phyloP scores from a whole-genome alignment of 2,797 vertebrate genomes.

The Melanotaenia maccullochi region DNA sequence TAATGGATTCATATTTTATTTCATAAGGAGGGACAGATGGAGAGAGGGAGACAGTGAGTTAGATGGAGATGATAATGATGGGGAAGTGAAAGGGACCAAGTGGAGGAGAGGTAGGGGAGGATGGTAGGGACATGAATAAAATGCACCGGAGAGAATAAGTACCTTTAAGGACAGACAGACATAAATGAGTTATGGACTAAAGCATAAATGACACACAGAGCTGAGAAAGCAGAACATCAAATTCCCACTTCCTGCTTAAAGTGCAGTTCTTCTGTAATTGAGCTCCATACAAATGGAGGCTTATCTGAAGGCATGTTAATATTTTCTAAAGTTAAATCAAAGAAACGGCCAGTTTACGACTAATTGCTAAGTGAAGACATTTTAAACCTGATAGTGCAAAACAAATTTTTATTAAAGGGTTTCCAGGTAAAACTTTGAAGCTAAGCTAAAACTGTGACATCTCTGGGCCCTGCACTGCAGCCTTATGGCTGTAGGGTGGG shows the following conservation, averaged over 20 bases:
- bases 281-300: constrained; percentile 26
- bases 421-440: too few species aligned
- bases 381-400: too few species aligned
- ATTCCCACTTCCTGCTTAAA: constrained; percentile 36
- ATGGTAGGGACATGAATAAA: constrained; percentile 34
- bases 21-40: constrained; percentile 75
- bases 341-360: constrained; percentile 5
- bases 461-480: too few species aligned
- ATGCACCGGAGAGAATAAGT: constrained; percentile 37
- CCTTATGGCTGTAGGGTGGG: too few species aligned
- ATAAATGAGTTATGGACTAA: constrained; percentile 55
- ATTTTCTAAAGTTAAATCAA: constrained; percentile 46
- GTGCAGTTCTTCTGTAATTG: background rate
- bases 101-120: constrained; percentile 15
- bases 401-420: too few species aligned
- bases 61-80: constrained; percentile 74
- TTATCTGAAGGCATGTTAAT: constrained; percentile 42
- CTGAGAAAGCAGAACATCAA: constrained; percentile 30
- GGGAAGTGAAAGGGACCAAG: constrained; percentile 38
- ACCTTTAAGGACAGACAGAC: constrained; percentile 43
- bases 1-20: constrained; percentile 76
- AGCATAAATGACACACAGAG: constrained; percentile 43
- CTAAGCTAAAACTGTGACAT: too few species aligned
- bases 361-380: too few species aligned
- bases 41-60: constrained; percentile 61